Evolutionary conservation across 2,888 invertebrate species (phyloP), one percentile per base, ranked within the genome.

Genomic region (Chydorus sphaericus): DNA sequence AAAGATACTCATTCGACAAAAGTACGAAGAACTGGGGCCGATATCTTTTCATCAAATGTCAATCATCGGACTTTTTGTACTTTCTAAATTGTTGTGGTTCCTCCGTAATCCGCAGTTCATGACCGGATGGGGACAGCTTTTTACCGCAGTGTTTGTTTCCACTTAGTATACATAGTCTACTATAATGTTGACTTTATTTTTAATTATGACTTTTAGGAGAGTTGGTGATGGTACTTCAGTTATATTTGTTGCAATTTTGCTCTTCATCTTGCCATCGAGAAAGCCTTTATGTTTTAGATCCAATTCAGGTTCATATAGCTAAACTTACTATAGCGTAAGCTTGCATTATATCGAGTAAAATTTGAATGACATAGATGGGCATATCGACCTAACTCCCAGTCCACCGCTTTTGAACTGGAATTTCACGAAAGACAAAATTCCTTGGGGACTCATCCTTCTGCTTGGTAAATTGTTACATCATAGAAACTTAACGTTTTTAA

Each of bases 21-120:
- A 83, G 66, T 85, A 89, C 71, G 75, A 76, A 59, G 83, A 82
- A 61, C 75, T 91, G 50, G 91, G 91, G 36, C 82, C 82, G 1
- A 78, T 85, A 67, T 78, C 78, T 14, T 83, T 83, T 72, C 86
- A 88, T 62, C 88, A 90, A 69, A 60, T 59, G 68, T 74, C 77
- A 53, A 83, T 87, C 0, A 83, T 83, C 28, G 59, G 77, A 5
- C 73, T 87, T 54, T 94, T 94, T 69, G 68, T 85, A 28, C 61
- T 83, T 10, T 81, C 91, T 7, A 83, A 93, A 14, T 65, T 84
- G 54, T 75, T 93, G 63, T 94, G 92, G 83, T 85, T 93, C 69
- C 85, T 91, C 68, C 78, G 92, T 50, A 82, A 82, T 59, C 93
- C 93, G 0, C 86, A 88, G 59, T 87, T 92, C 68, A 82, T 90